Conservation (phyloP, 92 coral and sea anemone genomes). For the Siderastrea siderea region DNA sequence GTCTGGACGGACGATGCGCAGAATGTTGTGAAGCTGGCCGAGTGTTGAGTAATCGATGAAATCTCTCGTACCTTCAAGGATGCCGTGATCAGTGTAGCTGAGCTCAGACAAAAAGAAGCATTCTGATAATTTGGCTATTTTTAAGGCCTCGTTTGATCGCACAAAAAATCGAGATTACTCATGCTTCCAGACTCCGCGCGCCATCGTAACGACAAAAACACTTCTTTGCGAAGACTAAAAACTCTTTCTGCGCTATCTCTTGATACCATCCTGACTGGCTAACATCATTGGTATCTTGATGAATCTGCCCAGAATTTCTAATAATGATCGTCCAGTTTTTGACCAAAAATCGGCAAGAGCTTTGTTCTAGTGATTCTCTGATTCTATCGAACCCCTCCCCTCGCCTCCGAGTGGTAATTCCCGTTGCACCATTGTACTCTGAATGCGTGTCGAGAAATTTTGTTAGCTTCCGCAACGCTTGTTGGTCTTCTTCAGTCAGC, state of each 20-base stretch:
- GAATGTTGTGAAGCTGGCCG: conserved; percentile 39
- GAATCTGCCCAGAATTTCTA: conserved; percentile 18
- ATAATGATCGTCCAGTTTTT: conserved; percentile 68
- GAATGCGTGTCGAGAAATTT: conserved; percentile 7
- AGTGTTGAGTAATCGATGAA: conserved; percentile 57
- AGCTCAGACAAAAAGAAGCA: not conserved
- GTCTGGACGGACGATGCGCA: conserved; percentile 58
- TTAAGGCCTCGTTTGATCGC: conserved; percentile 38
- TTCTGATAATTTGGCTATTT: conserved; percentile 24
- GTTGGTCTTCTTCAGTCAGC: conserved; percentile 1
- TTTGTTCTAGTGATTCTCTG: not conserved
- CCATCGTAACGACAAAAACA: conserved; percentile 44
- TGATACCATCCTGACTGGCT: conserved; percentile 1
- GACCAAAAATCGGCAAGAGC: conserved; percentile 37
- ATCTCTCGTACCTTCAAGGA: conserved; percentile 1
- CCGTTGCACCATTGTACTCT: conserved; percentile 19
- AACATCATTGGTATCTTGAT: not conserved
- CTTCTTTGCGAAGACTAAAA: conserved; percentile 46
- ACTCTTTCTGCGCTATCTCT: conserved; percentile 61
- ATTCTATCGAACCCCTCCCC: not conserved
- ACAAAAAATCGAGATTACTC: conserved; percentile 56
- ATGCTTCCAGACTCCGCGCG: conserved; percentile 45
- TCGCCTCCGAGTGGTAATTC: not conserved
- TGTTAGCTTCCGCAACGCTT: not conserved
- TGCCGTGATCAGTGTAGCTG: conserved; percentile 49